These are phyloP conservation scores for Spilosoma lubricipeda DNA, from an alignment of 2,888 invertebrate genomes.

Conservation along the genomic window DNA sequence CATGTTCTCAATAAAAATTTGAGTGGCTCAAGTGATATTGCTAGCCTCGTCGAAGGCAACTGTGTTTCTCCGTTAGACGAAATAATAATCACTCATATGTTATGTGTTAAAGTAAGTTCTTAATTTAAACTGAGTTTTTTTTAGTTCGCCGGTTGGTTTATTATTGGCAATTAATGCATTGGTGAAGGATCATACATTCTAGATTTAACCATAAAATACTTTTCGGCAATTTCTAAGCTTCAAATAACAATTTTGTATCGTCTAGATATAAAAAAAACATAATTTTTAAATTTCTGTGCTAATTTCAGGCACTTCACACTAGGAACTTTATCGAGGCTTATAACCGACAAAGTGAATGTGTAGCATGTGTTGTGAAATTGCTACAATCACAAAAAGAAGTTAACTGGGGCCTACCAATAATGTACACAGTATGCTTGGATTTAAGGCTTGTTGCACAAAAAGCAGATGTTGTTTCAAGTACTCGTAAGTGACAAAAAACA, in stretches of 20 bases:
- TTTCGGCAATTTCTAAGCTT: neutral
- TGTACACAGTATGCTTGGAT: slow-evolving; percentile 96
- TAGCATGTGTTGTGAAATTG: slow-evolving; percentile 92
- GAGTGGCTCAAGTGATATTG: slow-evolving; percentile 89
- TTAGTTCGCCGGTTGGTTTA: neutral
- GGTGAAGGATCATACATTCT: neutral
- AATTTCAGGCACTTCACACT: slow-evolving; percentile 73
- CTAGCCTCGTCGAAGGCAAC: slow-evolving; percentile 89
- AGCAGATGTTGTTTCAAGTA: slow-evolving; percentile 86
- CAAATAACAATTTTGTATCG: no score
- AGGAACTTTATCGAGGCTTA: slow-evolving; percentile 90
- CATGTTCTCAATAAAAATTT: slow-evolving; percentile 90
- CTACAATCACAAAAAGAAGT: slow-evolving; percentile 96
- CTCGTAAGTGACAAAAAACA: slow-evolving; percentile 62
- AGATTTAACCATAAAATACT: neutral
- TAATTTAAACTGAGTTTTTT: neutral
- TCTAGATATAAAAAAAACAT: neutral
- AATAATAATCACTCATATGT: slow-evolving; percentile 91
- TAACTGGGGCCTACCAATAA: slow-evolving; percentile 98
- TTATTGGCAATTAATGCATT: neutral
- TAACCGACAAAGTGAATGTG: slow-evolving; percentile 91
- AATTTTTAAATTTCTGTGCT: neutral
- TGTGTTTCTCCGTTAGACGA: slow-evolving; percentile 92
- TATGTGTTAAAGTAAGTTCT: slow-evolving; percentile 86
- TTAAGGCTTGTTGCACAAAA: slow-evolving; percentile 93